These are phyloP conservation scores for Beris chalybata DNA, from an alignment of 2,888 invertebrate species.

Conservation along the genomic window DNA sequence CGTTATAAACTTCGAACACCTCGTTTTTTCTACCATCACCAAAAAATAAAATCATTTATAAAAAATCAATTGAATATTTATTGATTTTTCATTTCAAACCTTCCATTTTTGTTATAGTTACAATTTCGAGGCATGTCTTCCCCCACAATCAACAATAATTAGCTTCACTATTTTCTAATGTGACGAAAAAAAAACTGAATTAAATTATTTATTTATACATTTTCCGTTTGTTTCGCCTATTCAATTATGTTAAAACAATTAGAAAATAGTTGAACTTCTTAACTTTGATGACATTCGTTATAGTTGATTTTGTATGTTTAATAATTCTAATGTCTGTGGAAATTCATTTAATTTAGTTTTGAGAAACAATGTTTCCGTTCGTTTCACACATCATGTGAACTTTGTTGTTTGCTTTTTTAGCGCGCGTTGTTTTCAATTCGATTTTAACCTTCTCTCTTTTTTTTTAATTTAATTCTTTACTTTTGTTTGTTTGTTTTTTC, in stretches of 20 bases:
- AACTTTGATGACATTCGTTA: not conserved
- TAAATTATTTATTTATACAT: not conserved
- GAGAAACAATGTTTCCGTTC: not conserved
- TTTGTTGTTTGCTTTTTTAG: not conserved
- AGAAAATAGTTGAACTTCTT: not conserved
- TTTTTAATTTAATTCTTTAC: constrained; percentile 7
- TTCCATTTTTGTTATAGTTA: constrained; percentile 17
- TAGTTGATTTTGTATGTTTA: not conserved
- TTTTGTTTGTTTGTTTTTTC: constrained; percentile 6
- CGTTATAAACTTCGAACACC: no score
- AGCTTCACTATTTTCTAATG: constrained; percentile 26
- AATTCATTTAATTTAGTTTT: not conserved
- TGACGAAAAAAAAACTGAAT: constrained; percentile 8
- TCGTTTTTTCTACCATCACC: no score
- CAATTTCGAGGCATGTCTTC: constrained; percentile 20
- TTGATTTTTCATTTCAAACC: constrained; percentile 22
- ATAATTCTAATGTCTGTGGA: not conserved
- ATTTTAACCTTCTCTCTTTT: constrained; percentile 1
- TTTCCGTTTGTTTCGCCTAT: constrained; percentile 16
- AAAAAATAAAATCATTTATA: constrained; percentile 4
- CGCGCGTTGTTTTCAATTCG: not conserved
- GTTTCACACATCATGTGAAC: not conserved
- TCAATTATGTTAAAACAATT: not conserved
- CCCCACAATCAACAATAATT: constrained; percentile 24
- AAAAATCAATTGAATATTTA: constrained; percentile 29